Base-by-base conservation (phyloP, 2,888 invertebrate species). In the Priocnemis perturbator region DNA sequence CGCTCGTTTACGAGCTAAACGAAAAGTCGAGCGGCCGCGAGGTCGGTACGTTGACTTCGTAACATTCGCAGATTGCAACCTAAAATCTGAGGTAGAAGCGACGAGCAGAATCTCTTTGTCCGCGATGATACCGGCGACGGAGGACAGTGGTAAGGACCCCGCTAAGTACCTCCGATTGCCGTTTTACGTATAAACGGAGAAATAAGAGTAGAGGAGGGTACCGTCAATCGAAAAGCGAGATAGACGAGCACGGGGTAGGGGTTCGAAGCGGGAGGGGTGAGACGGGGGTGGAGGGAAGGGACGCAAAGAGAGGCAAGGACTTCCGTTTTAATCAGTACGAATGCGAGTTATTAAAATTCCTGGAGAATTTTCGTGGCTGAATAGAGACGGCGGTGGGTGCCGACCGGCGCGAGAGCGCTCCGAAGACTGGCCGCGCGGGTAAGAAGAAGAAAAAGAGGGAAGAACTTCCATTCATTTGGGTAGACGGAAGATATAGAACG, bases 241-340 rank as follows among this genome's bases (percentile, higher is more conserved):
- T 11, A 11, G 37, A 37, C 15, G 47, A 17, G 47, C 62, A 70
- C n/a, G n/a, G 59, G 69, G 19, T 48, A 47, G 53, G 21, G 50
- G 55, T 17, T 17, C 15, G 30, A 37, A 53, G 44, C 37, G 59
- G 26, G 59, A 47, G 37, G 45, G 23, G 58, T 21, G 44, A 50
- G 44, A 44, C 3, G 44, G 23, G 19, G 30, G 23, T 19, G 21
- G 60, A 69, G 64, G 64, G 58, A 58, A 50, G 60, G 57, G 37
- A n/a, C n/a, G 59, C 56, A 65, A 67, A 62, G 69, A 61, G 69
- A 67, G 60, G 62, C 55, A 62, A 59, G 65, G 59, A 50, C 50
- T 74, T 79, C 69, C 74, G 78, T 80, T 80, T 80, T 80, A 80
- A 80, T 80, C 80, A 78, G 80, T 71, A 80, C 77, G 78, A 80